A percentile compares a stretch with the other conserved stretches of the same genome.
phyloP scores from a whole-genome alignment of 2,113 vertebrate species.

The Aegithalos caudatus region DNA sequence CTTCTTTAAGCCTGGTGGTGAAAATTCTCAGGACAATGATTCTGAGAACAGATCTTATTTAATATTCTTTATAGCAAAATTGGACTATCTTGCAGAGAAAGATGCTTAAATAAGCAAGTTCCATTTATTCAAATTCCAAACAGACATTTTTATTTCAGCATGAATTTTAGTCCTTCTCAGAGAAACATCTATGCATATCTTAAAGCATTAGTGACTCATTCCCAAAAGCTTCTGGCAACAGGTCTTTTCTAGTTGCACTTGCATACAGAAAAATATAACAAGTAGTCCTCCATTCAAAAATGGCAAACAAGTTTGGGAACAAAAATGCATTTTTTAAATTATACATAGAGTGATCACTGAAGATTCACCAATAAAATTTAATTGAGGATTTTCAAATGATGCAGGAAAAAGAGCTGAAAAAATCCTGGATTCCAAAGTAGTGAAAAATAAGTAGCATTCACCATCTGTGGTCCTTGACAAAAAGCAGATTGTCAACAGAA shows the following conservation, averaged over 20 bases:
- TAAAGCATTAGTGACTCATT: not conserved
- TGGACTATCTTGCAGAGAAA: not conserved
- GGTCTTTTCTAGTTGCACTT: not conserved
- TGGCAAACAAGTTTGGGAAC: not conserved
- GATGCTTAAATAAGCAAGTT: not conserved
- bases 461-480: conserved; percentile 35
- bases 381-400: not conserved
- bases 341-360: not conserved
- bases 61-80: not conserved
- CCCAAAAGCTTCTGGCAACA: not conserved
- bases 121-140: not conserved
- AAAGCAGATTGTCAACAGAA: conserved; percentile 35
- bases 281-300: not conserved
- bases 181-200: not conserved
- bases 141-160: not conserved
- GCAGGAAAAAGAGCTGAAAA: not conserved
- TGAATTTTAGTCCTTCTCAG: not conserved
- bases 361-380: not conserved
- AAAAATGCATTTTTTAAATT: not conserved
- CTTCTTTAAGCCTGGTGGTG: not conserved
- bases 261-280: not conserved
- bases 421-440: not conserved
- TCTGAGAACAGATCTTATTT: not conserved
- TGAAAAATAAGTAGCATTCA: conserved; percentile 2
- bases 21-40: not conserved